phyloP scores from a whole-genome alignment of 1,140 invertebrate species.

The Hylaeus anthracinus region DNA sequence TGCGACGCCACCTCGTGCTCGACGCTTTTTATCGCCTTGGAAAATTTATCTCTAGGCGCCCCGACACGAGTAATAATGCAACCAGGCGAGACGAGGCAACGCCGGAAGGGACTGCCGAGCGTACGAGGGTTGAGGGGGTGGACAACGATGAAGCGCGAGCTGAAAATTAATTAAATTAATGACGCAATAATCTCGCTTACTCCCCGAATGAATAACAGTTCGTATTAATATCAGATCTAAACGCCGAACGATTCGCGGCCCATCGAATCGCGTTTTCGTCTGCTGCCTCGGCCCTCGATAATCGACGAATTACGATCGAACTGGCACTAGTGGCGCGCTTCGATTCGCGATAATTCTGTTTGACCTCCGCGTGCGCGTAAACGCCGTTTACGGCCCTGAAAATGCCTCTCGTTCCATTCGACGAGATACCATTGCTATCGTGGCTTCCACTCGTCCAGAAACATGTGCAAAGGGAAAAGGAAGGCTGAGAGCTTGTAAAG shows the following conservation, averaged over 20 bases:
- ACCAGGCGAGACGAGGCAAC: slow-evolving; percentile 2
- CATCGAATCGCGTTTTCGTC: slow-evolving; percentile 52
- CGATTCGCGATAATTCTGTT: slow-evolving; percentile 66
- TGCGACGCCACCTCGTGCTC: background rate
- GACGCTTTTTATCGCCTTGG: slow-evolving; percentile 22
- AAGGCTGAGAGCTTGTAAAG: too few species aligned
- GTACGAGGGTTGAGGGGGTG: background rate
- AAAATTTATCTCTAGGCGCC: slow-evolving; percentile 38
- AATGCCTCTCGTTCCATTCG: slow-evolving; percentile 20
- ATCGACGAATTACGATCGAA: slow-evolving; percentile 66
- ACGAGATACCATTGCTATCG: background rate
- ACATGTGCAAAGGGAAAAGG: background rate
- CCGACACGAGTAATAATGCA: slow-evolving; percentile 36
- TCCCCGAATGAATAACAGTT: slow-evolving; percentile 64
- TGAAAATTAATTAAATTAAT: slow-evolving; percentile 70
- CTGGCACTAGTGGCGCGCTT: slow-evolving; percentile 1
- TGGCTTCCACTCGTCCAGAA: background rate
- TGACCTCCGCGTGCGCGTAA: slow-evolving; percentile 44
- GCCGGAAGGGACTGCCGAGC: slow-evolving; percentile 13
- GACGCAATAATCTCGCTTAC: slow-evolving; percentile 58
- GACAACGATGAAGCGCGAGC: slow-evolving; percentile 13
- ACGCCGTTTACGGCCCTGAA: slow-evolving; percentile 28
- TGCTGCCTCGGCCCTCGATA: slow-evolving; percentile 29
- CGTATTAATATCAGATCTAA: slow-evolving; percentile 67
- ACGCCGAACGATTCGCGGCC: slow-evolving; percentile 36